Base-by-base conservation (phyloP, 2,888 invertebrate species). In the Leucozona laternaria region DNA sequence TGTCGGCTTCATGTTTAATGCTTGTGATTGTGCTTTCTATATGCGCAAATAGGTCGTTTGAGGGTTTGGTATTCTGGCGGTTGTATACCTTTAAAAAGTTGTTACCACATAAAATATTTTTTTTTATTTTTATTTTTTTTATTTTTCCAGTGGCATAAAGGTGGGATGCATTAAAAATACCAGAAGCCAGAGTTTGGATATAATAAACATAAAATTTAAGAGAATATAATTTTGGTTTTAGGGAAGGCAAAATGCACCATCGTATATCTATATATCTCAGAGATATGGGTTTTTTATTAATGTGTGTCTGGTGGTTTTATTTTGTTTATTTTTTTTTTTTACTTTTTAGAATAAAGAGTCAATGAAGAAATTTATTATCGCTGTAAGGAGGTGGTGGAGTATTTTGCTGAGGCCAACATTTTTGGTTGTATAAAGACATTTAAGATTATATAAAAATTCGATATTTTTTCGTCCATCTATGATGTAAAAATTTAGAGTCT, bases 1-100 rank as follows among this genome's bases (percentile, higher is more conserved):
- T 85, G 81, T 85, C 85, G 81, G 77, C 77, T 85, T 85, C 72
- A 66, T 50, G 50, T 85, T 85, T 85, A 81, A 77, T 85, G 72
- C 34, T 62, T 22, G 72, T 73, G 77, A 80, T 81, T 85, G 80
- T 58, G 64, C 75, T 50, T 28, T 22, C 37, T 25, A 22, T 68
- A 53, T 71, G 70, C 62, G 48, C 70, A 64, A 82, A 72, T 72
- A 64, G 79, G 72, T 85, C 85, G 45, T 80, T 80, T 58, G 53
- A 71, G 60, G 55, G 66, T 76, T 25, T 13, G 31, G 6, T 62
- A 10, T 48, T 76, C 22, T 70, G 53, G n/a, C n/a, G n/a, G 34
- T 34, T 57, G 53, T 28, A n/a, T n/a, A 53, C 68, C 68, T 68
- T 68, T 25, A 58, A 76, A 70, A 68, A 68, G 17, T 64, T 48